Conservation (phyloP, 2,888 invertebrate genomes). For the Cyaniris semiargus region DNA sequence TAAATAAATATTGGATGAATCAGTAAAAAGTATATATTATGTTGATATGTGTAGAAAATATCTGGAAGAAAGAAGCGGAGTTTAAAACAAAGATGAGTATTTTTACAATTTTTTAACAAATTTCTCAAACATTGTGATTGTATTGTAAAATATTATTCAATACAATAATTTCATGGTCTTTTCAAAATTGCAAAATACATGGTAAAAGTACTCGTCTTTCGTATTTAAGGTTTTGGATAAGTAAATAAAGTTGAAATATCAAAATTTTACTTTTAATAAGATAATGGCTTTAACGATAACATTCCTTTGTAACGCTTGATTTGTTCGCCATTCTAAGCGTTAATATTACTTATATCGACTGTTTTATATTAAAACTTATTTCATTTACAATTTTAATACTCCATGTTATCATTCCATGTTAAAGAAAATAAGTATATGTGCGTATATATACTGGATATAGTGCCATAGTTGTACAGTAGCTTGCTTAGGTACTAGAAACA, state of each 20-base stretch:
- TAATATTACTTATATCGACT: conserved; percentile 20
- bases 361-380: conserved; percentile 32
- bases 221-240: conserved; percentile 25
- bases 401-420: conserved; percentile 49
- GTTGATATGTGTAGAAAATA: conserved; percentile 58
- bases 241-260: conserved; percentile 43
- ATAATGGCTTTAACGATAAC: conserved; percentile 56
- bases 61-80: conserved; percentile 46
- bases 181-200: background rate
- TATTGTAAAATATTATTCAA: background rate
- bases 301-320: conserved; percentile 52
- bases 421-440: conserved; percentile 44
- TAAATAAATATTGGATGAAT: conserved; percentile 49
- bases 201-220: conserved; percentile 10
- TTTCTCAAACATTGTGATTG: background rate
- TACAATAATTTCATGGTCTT: background rate
- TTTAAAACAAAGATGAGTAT: background rate
- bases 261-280: conserved; percentile 57
- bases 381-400: conserved; percentile 42
- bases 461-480: conserved; percentile 55
- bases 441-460: conserved; percentile 47
- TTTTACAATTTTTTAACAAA: background rate
- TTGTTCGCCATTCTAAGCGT: conserved; percentile 19
- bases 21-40: conserved; percentile 59
- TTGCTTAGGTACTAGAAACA: conserved; percentile 45